Evolutionary conservation across 2,113 vertebrate species (phyloP), one percentile per base, ranked within the genome.

Genomic region (Spilogale gracilis): DNA sequence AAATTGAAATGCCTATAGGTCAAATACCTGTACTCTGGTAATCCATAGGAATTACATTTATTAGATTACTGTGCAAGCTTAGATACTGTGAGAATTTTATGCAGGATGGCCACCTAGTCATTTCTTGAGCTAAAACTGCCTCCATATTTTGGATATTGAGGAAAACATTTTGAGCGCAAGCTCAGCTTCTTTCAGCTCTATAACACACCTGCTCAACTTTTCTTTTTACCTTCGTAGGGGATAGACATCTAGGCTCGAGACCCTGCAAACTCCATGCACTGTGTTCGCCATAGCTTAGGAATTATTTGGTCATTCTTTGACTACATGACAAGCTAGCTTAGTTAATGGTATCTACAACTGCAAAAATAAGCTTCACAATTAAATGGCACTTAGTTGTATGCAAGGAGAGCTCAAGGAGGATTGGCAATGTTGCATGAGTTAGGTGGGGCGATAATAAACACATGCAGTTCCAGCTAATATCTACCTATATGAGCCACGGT

Each of bases 1-100:
- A 89, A 97, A 84, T 81, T 58, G 76, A 93, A 94, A 93, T 92
- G 20, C 25, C 17, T 83, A 17, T 69, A 80, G 92, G 63, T 67
- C 63, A 93, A 73, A 86, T 95, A 89, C 69, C 80, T 67, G 2
- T 84, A 48, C 2, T 17, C 48, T 90, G 60, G 43, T 95, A 96
- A 96, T 89, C 48, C 9, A 7, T 45, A n/a, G 18, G 17, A 84
- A 65, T 81, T 79, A 76, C 76, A 27, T 94, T 78, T 80, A 79
- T 84, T 76, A 92, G 79, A 65, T 61, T 74, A 60, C 3, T 86
- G n/a, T 94, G 48, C 38, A 10, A 74, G 65, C 32, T 61, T 61
- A 83, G 89, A 27, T 43, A 81, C 45, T 38, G 9, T 67, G 50
- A 76, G 67, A 93, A 69, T 85, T 88, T 67, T 65, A 74, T 12